A percentile compares a stretch with the other conserved stretches of the same genome.
These are phyloP conservation scores for Sceliomorpha sp. DNA, from an alignment of 2,888 invertebrate species.

Conservation along the genomic window DNA sequence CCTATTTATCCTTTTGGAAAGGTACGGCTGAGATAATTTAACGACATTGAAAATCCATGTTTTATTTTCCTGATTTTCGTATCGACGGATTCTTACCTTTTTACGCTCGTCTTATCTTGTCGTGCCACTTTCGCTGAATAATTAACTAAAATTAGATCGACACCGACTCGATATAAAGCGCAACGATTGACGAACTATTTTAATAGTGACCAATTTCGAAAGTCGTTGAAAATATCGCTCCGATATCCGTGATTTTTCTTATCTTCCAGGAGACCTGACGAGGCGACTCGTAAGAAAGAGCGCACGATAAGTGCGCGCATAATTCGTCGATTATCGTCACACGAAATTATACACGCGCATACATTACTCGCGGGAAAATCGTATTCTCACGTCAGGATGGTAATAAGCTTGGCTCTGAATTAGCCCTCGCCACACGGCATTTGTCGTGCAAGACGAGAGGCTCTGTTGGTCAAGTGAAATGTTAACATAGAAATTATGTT, in stretches of 20 bases:
- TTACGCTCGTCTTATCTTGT: too few relatives aligned
- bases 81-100: too few relatives aligned
- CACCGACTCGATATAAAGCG: too few relatives aligned
- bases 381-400: constrained; percentile 39
- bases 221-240: constrained; percentile 11
- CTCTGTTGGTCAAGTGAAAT: constrained; percentile 65
- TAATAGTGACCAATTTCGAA: constrained; percentile 35
- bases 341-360: background rate
- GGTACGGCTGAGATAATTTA: constrained; percentile 34
- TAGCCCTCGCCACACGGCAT: constrained; percentile 5
- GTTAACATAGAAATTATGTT: constrained; percentile 76
- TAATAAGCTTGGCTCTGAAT: constrained; percentile 17
- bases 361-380: constrained; percentile 13
- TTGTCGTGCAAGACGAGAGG: constrained; percentile 26
- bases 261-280: constrained; percentile 18
- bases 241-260: constrained; percentile 29
- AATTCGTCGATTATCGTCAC: constrained; percentile 38
- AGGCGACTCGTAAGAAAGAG: constrained; percentile 10
- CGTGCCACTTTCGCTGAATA: too few relatives aligned
- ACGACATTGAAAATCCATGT: constrained; percentile 46
- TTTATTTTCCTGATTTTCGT: background rate
- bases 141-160: too few relatives aligned
- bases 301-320: constrained; percentile 33
- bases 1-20: constrained; percentile 32
- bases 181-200: constrained; percentile 35